phyloP scores from a whole-genome alignment of 2,113 vertebrate genomes.

The Dipodomys merriami region DNA sequence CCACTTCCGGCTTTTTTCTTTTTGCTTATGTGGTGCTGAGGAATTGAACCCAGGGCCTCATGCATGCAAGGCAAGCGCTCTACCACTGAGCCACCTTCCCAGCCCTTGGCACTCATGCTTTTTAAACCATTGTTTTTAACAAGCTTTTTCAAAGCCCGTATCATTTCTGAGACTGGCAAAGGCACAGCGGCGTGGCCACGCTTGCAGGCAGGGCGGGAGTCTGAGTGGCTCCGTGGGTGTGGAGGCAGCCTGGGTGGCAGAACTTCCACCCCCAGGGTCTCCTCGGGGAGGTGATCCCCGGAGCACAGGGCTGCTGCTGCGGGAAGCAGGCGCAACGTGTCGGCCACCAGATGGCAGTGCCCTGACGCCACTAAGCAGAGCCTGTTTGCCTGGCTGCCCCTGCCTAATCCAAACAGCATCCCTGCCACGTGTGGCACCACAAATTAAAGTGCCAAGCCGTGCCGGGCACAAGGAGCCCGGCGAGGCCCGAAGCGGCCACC shows the following conservation, averaged over 20 bases:
- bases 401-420: accelerated
- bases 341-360: constrained; percentile 67
- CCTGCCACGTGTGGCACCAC: accelerated
- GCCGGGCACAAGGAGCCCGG: too few species aligned
- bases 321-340: too few species aligned
- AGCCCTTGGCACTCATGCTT: not conserved
- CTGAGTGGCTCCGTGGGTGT: not conserved
- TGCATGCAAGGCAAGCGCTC: too few species aligned
- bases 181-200: accelerated
- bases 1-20: too few species aligned
- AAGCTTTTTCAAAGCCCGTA: not conserved
- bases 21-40: too few species aligned
- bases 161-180: not conserved
- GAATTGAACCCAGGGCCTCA: too few species aligned
- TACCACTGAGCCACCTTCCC: too few species aligned
- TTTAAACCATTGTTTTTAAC: not conserved
- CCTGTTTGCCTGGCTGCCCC: accelerated
- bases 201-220: accelerated
- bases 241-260: not conserved
- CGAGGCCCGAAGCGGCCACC: too few species aligned
- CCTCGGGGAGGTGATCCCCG: not conserved
- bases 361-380: accelerated
- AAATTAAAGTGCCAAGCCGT: too few species aligned
- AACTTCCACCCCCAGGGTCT: accelerated
- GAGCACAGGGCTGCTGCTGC: accelerated